Percentiles rank a stretch among this genome's conserved stretches.
These are phyloP conservation scores for Troides aeacus DNA, from an alignment of 2,888 invertebrate species.

Conservation along the genomic window DNA sequence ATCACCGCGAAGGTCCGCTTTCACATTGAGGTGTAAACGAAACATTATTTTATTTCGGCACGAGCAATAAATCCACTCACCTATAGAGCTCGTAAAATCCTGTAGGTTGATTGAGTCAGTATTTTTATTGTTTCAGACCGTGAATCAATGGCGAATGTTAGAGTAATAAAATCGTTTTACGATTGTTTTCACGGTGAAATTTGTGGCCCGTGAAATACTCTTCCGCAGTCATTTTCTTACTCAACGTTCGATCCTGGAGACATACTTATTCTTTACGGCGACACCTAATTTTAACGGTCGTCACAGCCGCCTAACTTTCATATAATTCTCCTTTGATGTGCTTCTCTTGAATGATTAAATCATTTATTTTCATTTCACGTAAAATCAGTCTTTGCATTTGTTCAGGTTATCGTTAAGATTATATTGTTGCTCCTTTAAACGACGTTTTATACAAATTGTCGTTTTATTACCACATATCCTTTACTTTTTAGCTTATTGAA, in stretches of 20 bases:
- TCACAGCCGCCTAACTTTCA: slow-evolving; percentile 28
- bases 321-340: slow-evolving; percentile 28
- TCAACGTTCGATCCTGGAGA: slow-evolving; percentile 56
- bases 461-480: neutral
- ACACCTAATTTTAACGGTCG: slow-evolving; percentile 40
- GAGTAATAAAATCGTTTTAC: slow-evolving; percentile 77
- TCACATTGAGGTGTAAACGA: slow-evolving; percentile 64
- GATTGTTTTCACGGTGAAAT: slow-evolving; percentile 77
- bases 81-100: slow-evolving; percentile 72
- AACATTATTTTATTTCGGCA: slow-evolving; percentile 67
- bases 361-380: slow-evolving; percentile 13
- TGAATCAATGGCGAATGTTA: slow-evolving; percentile 79
- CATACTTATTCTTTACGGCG: slow-evolving; percentile 55
- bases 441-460: neutral
- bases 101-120: slow-evolving; percentile 78
- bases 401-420: neutral
- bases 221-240: slow-evolving; percentile 66
- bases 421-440: neutral
- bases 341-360: slow-evolving; percentile 22
- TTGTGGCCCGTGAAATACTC: slow-evolving; percentile 76
- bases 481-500: too few relatives aligned
- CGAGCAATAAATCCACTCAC: slow-evolving; percentile 72
- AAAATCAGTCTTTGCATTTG: slow-evolving; percentile 4
- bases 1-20: slow-evolving; percentile 3
- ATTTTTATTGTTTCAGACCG: slow-evolving; percentile 77